phyloP scores from a whole-genome alignment of 2,113 vertebrate species.

The Toxostoma redivivum region DNA sequence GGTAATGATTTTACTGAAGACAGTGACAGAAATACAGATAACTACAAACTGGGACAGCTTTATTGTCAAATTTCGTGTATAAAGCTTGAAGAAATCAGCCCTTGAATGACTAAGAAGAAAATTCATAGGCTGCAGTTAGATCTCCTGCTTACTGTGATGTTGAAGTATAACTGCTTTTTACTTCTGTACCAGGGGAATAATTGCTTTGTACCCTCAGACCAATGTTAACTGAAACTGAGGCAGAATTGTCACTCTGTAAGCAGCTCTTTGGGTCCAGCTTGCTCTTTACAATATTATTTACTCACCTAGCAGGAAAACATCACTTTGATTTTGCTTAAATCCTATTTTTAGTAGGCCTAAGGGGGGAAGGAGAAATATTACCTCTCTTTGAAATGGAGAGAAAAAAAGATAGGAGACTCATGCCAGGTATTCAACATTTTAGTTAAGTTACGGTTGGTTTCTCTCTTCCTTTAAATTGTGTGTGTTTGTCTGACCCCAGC shows the following conservation, averaged over 20 bases:
- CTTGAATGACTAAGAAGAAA: not conserved
- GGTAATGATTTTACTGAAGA: not conserved
- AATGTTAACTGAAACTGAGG: not conserved
- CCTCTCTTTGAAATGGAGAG: not conserved
- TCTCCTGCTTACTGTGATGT: not conserved
- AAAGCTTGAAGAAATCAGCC: not conserved
- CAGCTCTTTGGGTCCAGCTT: not conserved
- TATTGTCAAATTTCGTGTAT: too few species aligned
- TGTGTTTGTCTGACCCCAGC: not conserved
- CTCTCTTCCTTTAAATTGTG: not conserved
- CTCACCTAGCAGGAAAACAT: not conserved
- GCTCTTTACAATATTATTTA: not conserved
- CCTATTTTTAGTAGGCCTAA: not conserved
- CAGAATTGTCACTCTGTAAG: not conserved
- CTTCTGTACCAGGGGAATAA: not conserved
- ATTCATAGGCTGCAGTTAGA: not conserved
- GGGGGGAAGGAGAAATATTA: not conserved
- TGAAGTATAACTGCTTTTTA: not conserved
- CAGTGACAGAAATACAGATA: too few species aligned
- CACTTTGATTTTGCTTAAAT: not conserved
- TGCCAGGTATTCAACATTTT: not conserved
- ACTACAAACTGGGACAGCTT: too few species aligned
- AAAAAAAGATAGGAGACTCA: not conserved
- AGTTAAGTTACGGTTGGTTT: not conserved
- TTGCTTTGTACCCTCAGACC: not conserved